Evolutionary conservation across 2,888 invertebrate genomes (phyloP).

Genomic region (Torymus texanus): DNA sequence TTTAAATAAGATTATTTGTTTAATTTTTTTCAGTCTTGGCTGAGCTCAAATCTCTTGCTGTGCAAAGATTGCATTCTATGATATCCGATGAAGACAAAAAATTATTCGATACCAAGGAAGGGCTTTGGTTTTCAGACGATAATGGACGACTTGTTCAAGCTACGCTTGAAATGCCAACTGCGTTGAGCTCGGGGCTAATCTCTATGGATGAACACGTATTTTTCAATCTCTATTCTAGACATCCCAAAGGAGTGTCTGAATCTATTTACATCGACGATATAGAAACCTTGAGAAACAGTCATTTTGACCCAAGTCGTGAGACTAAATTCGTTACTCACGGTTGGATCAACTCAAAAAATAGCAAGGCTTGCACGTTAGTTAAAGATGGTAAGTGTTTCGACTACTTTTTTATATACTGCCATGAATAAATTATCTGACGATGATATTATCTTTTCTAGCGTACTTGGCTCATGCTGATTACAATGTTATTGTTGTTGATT

Average conservation of each 20-base stretch:
- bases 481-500: constrained; percentile 69
- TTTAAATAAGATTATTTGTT: no score
- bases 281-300: constrained; percentile 52
- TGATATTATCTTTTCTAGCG: constrained; percentile 58
- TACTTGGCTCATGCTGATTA: constrained; percentile 63
- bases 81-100: constrained; percentile 45
- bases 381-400: constrained; percentile 62
- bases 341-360: constrained; percentile 62
- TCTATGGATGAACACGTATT: constrained; percentile 53
- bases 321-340: constrained; percentile 67
- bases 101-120: constrained; percentile 51
- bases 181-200: not conserved
- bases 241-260: constrained; percentile 32
- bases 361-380: constrained; percentile 60
- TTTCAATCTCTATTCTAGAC: constrained; percentile 62
- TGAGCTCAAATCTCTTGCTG: not conserved
- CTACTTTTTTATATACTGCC: not conserved
- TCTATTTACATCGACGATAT: constrained; percentile 57
- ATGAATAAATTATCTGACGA: not conserved
- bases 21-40: constrained; percentile 23
- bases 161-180: constrained; percentile 30
- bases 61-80: constrained; percentile 18
- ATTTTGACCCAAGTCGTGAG: constrained; percentile 60
- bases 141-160: constrained; percentile 56
- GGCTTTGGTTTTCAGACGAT: constrained; percentile 58